Base-by-base conservation (phyloP, 1,140 invertebrate species). In the Chironomus tepperi region DNA sequence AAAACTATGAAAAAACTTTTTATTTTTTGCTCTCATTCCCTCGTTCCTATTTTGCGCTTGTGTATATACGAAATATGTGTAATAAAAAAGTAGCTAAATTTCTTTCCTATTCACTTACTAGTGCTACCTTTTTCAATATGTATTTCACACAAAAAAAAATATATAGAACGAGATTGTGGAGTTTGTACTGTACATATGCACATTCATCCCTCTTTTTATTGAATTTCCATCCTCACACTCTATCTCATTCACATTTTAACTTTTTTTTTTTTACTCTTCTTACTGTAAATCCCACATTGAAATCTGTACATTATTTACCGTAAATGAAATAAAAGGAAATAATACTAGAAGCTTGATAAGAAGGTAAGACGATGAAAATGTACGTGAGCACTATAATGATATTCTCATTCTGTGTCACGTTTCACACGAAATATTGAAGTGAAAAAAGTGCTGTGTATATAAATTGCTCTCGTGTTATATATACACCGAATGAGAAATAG, bases 361-460 rank as follows among this genome's bases (percentile, higher is more conserved):
- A 57, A 57, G 47, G 47, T 57, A 57, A 57, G 47, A 57, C 47
- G 47, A 57, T 57, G 47, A n/a, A n/a, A 57, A 57, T n/a, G 47
- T 57, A 57, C 47, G 47, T 57, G 47, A 57, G 47, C 47, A 57
- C 47, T 57, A 57, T 57, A 57, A 57, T 57, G 47, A 57, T 57
- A 57, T 57, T 57, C 47, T 57, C 47, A 10, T n/a, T 57, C 47
- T 57, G n/a, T 57, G 47, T 57, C 47, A 57, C 47, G 47, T 57
- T n/a, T 15, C 12, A 57, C 47, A 57, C 47, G 24, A 34, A 34
- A 34, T 34, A 34, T 34, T 34, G 24, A 34, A 34, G 24, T 34
- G 24, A 34, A 34, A 34, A 34, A 34, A 34, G 24, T 34, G 24
- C 24, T 34, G 24, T 34, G 24, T 34, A 34, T 34, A 34, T 34